Percentiles rank a stretch among this genome's conserved stretches.
phyloP scores from a whole-genome alignment of 1,140 invertebrate genomes.

The Bombus difficillimus region DNA sequence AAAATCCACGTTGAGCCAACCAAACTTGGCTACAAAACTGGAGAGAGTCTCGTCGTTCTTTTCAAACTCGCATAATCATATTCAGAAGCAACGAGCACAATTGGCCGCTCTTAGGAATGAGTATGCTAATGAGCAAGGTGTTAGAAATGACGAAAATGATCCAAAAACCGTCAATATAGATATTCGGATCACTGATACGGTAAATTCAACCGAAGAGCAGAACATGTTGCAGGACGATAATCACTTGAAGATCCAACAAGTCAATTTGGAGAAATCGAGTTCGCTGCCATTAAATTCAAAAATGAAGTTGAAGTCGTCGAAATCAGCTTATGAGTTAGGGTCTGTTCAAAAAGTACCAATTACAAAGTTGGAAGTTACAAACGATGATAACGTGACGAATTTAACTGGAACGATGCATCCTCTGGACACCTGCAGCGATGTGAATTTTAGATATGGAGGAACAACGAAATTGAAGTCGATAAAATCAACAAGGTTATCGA shows the following conservation, averaged over 20 bases:
- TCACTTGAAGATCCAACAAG: constrained; percentile 70
- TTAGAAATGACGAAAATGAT: constrained; percentile 77
- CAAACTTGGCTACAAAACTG: constrained; percentile 78
- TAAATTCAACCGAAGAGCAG: constrained; percentile 60
- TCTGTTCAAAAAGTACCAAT: constrained; percentile 83
- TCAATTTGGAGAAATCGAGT: constrained; percentile 74
- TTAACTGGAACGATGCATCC: constrained; percentile 82
- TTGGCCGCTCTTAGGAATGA: constrained; percentile 73
- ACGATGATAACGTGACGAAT: constrained; percentile 74
- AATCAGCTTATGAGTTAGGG: constrained; percentile 82
- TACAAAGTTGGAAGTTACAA: constrained; percentile 76
- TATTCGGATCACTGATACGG: constrained; percentile 79
- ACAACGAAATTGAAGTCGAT: constrained; percentile 86
- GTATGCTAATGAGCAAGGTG: constrained; percentile 51
- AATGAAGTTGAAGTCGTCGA: constrained; percentile 82
- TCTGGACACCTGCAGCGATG: constrained; percentile 84
- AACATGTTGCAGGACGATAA: constrained; percentile 56
- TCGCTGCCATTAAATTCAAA: constrained; percentile 76
- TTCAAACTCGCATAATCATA: constrained; percentile 86
- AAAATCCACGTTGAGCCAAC: constrained; percentile 81
- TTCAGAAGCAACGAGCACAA: constrained; percentile 83
- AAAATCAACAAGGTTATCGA: constrained; percentile 74
- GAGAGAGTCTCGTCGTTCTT: constrained; percentile 85
- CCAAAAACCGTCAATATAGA: constrained; percentile 80
- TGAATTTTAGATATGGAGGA: constrained; percentile 86